Conservation (phyloP, 2,797 vertebrate genomes). For the Hypotaenidia okinawae region DNA sequence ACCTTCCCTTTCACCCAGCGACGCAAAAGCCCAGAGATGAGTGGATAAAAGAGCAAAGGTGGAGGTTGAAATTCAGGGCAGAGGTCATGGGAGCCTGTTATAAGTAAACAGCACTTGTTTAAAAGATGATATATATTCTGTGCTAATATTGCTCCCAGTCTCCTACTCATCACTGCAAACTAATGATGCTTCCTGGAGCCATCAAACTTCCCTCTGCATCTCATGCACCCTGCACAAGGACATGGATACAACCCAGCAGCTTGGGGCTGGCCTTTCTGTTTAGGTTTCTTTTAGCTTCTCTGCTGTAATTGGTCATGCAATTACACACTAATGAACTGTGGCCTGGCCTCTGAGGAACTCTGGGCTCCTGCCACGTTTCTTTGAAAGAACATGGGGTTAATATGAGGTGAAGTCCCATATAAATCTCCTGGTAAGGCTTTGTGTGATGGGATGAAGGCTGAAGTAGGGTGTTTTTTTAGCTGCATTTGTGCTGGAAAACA, state of each 20-base stretch:
- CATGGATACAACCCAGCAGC: background rate
- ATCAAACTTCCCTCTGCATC: background rate
- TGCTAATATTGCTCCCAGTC: background rate
- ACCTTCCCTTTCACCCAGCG: background rate
- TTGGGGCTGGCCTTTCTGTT: background rate
- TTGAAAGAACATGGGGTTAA: background rate
- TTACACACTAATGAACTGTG: background rate
- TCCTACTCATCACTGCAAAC: background rate
- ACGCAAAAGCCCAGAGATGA: background rate
- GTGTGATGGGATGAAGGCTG: background rate
- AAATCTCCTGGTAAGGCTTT: background rate
- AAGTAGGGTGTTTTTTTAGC: background rate
- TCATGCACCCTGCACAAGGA: background rate
- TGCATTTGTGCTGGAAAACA: background rate
- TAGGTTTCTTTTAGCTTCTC: background rate
- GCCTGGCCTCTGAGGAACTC: background rate
- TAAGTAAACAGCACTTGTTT: constrained; percentile 22
- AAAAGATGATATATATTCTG: background rate
- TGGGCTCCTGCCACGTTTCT: background rate
- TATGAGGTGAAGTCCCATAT: background rate
- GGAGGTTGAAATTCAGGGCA: background rate
- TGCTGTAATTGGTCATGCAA: background rate
- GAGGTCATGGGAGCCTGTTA: constrained; percentile 41
- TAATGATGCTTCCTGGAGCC: constrained; percentile 6
- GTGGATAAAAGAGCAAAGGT: background rate